These are phyloP conservation scores for Phalacrocorax pelagicus DNA, from an alignment of 2,113 vertebrate genomes.

Conservation along the genomic window DNA sequence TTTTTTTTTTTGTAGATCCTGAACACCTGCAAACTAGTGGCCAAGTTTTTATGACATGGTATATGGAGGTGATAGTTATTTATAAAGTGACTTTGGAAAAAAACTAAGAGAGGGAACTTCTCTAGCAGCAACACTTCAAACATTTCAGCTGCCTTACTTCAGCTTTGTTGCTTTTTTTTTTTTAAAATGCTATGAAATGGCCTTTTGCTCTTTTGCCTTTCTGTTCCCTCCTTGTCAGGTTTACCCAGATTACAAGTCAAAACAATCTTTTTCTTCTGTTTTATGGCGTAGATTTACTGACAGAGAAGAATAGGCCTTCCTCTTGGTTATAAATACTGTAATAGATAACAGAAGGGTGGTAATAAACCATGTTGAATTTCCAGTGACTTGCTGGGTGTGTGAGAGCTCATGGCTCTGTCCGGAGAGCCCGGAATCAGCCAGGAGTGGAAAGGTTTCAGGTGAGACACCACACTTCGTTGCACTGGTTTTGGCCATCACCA, in stretches of 20 bases:
- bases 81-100: neutral
- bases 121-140: neutral
- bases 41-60: neutral
- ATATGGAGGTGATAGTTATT: neutral
- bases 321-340: neutral
- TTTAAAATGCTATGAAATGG: neutral
- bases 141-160: neutral
- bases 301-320: neutral
- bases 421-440: neutral
- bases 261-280: conserved; percentile 28
- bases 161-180: neutral
- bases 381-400: neutral
- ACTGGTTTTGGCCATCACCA: neutral
- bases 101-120: neutral
- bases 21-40: neutral
- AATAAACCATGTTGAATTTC: neutral
- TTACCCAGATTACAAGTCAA: conserved; percentile 15
- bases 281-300: neutral
- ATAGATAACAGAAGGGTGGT: neutral
- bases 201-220: neutral
- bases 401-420: neutral
- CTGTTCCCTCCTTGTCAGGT: neutral
- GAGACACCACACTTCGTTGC: neutral
- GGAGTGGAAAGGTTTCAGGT: neutral
- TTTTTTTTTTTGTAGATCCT: neutral